These are phyloP conservation scores for Hydroisotoma schaefferi DNA, from an alignment of 2,888 invertebrate genomes.

Conservation along the genomic window DNA sequence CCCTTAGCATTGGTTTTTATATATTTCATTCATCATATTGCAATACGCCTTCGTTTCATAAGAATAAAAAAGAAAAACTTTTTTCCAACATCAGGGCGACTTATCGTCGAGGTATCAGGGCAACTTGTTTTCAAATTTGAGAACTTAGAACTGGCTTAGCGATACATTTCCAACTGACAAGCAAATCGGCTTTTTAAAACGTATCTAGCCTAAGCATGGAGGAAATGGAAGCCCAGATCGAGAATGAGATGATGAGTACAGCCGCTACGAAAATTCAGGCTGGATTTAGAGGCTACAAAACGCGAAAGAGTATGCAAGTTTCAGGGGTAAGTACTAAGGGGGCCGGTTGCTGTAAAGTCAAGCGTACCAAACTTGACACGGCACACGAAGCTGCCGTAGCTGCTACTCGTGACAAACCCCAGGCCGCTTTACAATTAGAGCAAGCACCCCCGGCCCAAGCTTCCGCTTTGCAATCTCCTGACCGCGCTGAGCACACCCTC, in stretches of 20 bases:
- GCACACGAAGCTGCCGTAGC: background rate
- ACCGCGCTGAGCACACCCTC: background rate
- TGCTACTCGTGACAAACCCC: background rate
- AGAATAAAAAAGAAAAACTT: too few relatives aligned
- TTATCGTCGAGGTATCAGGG: too few relatives aligned
- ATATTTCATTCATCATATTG: too few relatives aligned
- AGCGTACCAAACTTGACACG: background rate
- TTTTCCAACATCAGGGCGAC: too few relatives aligned
- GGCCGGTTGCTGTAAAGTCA: background rate
- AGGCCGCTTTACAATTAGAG: too few relatives aligned
- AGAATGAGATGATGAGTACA: conserved; percentile 31
- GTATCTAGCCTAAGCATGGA: conserved; percentile 31
- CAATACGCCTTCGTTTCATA: too few relatives aligned
- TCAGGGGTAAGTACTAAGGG: conserved; percentile 25
- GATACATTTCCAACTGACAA: too few relatives aligned
- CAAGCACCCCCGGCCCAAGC: background rate
- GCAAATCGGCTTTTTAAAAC: background rate
- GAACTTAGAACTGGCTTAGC: too few relatives aligned
- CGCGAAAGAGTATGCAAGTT: conserved; percentile 22
- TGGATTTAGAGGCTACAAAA: conserved; percentile 34
- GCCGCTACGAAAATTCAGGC: conserved; percentile 39
- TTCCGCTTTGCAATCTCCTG: conserved; percentile 4
- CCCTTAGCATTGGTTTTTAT: too few relatives aligned
- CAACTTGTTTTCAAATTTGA: too few relatives aligned
- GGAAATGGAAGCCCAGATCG: conserved; percentile 39